A percentile compares a stretch with the other conserved stretches of the same genome.
Evolutionary conservation across 2,888 invertebrate genomes (phyloP).

Genomic region (Noctua janthina): DNA sequence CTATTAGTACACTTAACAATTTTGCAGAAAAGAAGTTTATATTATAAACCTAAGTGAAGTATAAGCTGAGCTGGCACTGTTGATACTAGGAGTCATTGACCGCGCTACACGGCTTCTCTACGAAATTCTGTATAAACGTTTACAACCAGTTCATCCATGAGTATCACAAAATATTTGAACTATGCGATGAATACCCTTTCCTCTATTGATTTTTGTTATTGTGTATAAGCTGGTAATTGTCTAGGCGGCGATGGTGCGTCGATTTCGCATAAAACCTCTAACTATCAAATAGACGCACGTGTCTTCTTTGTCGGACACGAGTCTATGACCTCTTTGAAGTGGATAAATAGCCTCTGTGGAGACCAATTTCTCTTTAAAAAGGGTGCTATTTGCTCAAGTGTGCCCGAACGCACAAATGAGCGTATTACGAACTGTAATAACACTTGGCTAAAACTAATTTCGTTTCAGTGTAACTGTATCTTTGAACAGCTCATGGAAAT

Average conservation of each 20-base stretch:
- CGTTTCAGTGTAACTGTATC: slow-evolving; percentile 54
- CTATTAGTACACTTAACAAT: not conserved
- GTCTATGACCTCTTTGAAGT: slow-evolving; percentile 73
- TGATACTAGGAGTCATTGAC: slow-evolving; percentile 58
- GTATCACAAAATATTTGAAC: slow-evolving; percentile 64
- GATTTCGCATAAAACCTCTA: slow-evolving; percentile 80
- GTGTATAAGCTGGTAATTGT: slow-evolving; percentile 76
- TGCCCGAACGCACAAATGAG: slow-evolving; percentile 66
- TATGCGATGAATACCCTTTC: slow-evolving; percentile 64
- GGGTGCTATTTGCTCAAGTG: slow-evolving; percentile 76
- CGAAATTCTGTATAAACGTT: slow-evolving; percentile 53
- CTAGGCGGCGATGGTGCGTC: slow-evolving; percentile 64
- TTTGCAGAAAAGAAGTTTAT: not conserved
- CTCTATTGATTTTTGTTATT: slow-evolving; percentile 82
- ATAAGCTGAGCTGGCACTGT: slow-evolving; percentile 37
- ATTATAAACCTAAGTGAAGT: slow-evolving; percentile 32
- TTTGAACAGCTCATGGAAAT: slow-evolving; percentile 29
- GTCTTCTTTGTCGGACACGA: slow-evolving; percentile 72
- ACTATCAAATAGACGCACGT: slow-evolving; percentile 78
- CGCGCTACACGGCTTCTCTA: slow-evolving; percentile 39
- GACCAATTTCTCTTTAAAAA: slow-evolving; percentile 74
- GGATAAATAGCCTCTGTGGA: slow-evolving; percentile 67
- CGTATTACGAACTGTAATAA: slow-evolving; percentile 68
- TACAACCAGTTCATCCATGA: slow-evolving; percentile 63
- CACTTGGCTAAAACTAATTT: slow-evolving; percentile 67